A percentile compares a stretch with the other conserved stretches of the same genome.
Evolutionary conservation across 2,113 vertebrate genomes (phyloP).

Genomic region (Aplodontia rufa): DNA sequence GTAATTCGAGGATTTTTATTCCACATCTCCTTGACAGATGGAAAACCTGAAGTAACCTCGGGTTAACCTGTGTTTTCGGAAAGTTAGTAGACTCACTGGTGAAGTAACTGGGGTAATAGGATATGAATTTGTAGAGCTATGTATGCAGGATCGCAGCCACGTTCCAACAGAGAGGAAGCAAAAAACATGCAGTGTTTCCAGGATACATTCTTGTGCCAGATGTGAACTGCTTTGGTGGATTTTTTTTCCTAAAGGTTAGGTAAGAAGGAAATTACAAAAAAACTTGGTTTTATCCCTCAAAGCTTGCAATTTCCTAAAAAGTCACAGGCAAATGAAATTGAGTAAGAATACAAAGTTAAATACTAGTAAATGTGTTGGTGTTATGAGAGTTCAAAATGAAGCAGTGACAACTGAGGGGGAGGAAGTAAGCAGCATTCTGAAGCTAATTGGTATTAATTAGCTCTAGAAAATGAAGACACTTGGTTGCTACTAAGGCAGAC

Average conservation of each 20-base stretch:
- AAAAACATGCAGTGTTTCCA: not conserved
- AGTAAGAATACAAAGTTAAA: not conserved
- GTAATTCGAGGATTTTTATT: constrained; percentile 63
- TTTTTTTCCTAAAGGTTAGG: not conserved
- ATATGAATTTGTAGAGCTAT: not conserved
- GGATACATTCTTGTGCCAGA: constrained; percentile 29
- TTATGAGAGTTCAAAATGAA: not conserved
- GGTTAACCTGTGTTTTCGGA: not conserved
- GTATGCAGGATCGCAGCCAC: not conserved
- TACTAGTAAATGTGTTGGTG: not conserved
- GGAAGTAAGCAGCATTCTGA: not conserved
- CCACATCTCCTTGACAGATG: constrained; percentile 11
- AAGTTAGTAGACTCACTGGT: constrained; percentile 28
- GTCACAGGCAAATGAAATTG: not conserved
- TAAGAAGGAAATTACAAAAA: not conserved
- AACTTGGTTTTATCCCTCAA: not conserved
- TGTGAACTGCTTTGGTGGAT: not conserved
- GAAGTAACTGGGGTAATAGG: not conserved
- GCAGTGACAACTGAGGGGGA: not conserved
- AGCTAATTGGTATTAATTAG: not conserved
- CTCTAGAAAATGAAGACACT: not conserved
- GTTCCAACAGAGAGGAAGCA: not conserved
- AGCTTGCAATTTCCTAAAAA: not conserved
- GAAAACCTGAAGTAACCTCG: constrained; percentile 41
- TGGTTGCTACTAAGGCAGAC: not conserved